Evolutionary conservation across 92 coral and sea anemone genomes (phyloP), one percentile per base, ranked within the genome.

Genomic region (Phenganax marumi): DNA sequence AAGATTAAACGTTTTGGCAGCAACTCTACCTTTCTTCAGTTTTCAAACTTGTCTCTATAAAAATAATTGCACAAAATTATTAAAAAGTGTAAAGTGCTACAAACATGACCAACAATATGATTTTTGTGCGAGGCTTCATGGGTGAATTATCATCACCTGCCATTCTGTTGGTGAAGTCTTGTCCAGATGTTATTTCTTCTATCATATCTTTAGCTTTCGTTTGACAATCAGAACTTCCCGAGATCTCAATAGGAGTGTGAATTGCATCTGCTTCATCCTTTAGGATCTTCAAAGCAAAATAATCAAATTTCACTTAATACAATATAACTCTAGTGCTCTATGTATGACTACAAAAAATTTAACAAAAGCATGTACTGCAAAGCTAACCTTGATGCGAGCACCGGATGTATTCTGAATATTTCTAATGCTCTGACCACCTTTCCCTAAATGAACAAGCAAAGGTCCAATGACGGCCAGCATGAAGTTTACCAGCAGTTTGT

Each of bases 161-260:
- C 90, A 83, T 80, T 52, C 60, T 75, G 56, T 12, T 84, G 22
- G 80, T 77, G 56, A 76, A 76, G 47, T 60, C 61, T 19, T 89
- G 82, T 19, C 83, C 91, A 10, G 86, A 86, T 54, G 71, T 82
- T 52, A 90, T 77, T 52, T 91, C 91, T 70, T 95, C 93, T 43
- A 95, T 92, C 73, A 95, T 70, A 39, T 89, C 87, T 86, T 89
- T 90, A 10, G 98, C 98, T 52, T 81, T 95, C 52, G 87, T 73
- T 10, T 90, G 71, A 13, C 88, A 85, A 17, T 86, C 90, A 0
- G 87, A 87, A 66, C 77, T 90, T 33, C 97, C 98, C 65, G 84
- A 74, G 48, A 95, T 92, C 84, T 92, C 95, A 80, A 92, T 87
- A 52, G 96, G 98, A 17, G 93, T 93, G 64, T 92, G 93, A 48